phyloP scores from a whole-genome alignment of 2,113 vertebrate species.

The Aythya baeri region DNA sequence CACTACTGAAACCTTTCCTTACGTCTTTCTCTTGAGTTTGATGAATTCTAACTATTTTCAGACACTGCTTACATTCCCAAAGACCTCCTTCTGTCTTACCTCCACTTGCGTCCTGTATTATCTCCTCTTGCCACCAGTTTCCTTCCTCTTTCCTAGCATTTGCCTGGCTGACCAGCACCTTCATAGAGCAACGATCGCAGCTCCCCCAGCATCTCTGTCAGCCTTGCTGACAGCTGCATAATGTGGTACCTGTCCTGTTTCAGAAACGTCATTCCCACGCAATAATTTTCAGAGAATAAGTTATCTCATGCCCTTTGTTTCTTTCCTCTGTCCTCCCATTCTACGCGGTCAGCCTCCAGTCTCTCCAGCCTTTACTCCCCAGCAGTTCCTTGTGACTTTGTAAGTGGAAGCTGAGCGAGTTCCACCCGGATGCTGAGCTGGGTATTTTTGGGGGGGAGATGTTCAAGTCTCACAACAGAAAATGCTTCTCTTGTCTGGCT shows the following conservation, averaged over 20 bases:
- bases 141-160: constrained; percentile 11
- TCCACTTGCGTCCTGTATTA: constrained; percentile 48
- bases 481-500: neutral
- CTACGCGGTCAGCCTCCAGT: neutral
- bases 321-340: neutral
- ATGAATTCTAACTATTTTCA: neutral
- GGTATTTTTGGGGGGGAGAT: neutral
- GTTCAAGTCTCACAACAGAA: neutral
- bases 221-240: constrained; percentile 43
- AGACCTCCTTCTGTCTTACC: neutral
- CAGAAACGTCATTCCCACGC: neutral
- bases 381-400: constrained; percentile 12
- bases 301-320: constrained; percentile 21
- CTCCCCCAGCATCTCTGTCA: neutral
- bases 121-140: constrained; percentile 62
- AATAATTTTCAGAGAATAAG: neutral
- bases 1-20: neutral
- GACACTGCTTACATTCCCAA: neutral
- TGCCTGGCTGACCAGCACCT: constrained; percentile 50
- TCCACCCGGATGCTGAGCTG: neutral
- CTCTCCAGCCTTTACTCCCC: constrained; percentile 11
- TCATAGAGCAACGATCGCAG: neutral
- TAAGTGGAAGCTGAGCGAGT: neutral
- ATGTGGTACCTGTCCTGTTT: neutral
- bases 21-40: neutral